phyloP scores from a whole-genome alignment of 1,140 invertebrate species.

The Campoletis sonorensis region DNA sequence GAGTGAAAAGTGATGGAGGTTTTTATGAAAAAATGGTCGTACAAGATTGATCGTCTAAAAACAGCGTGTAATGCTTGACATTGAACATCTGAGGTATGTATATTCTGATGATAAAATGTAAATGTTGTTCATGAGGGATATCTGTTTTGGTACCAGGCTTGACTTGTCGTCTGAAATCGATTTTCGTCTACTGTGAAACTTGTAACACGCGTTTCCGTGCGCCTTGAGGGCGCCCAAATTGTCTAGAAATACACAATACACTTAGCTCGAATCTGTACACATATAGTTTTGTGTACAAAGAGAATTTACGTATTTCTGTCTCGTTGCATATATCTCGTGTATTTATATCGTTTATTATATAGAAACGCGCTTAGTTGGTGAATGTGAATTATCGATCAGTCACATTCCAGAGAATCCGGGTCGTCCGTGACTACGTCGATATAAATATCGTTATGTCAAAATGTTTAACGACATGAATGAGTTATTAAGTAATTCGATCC shows the following conservation, averaged over 20 bases:
- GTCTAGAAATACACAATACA: neutral
- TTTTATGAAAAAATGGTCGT: too few relatives aligned
- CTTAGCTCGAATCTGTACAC: neutral
- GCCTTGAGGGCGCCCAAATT: slow-evolving; percentile 17
- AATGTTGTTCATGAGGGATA: neutral
- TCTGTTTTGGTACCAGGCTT: slow-evolving; percentile 49
- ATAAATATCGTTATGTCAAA: slow-evolving; percentile 46
- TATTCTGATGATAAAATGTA: neutral
- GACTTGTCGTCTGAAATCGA: slow-evolving; percentile 47
- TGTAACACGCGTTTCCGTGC: slow-evolving; percentile 22
- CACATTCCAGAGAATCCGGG: slow-evolving; percentile 56
- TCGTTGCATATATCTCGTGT: neutral
- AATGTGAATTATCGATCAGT: slow-evolving; percentile 56
- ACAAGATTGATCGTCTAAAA: slow-evolving; percentile 48
- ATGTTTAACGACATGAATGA: neutral
- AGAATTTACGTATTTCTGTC: neutral
- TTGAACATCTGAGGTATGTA: slow-evolving; percentile 46
- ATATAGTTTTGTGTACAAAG: neutral
- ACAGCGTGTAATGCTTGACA: slow-evolving; percentile 47
- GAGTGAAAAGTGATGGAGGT: too few relatives aligned
- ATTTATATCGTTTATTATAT: slow-evolving; percentile 34
- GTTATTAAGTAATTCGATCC: too few relatives aligned
- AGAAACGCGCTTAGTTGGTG: slow-evolving; percentile 30
- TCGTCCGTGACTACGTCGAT: slow-evolving; percentile 55
- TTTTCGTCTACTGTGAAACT: slow-evolving; percentile 39